These are phyloP conservation scores for Drosophila rufa DNA, from an alignment of 1,140 invertebrate genomes.

Conservation along the genomic window DNA sequence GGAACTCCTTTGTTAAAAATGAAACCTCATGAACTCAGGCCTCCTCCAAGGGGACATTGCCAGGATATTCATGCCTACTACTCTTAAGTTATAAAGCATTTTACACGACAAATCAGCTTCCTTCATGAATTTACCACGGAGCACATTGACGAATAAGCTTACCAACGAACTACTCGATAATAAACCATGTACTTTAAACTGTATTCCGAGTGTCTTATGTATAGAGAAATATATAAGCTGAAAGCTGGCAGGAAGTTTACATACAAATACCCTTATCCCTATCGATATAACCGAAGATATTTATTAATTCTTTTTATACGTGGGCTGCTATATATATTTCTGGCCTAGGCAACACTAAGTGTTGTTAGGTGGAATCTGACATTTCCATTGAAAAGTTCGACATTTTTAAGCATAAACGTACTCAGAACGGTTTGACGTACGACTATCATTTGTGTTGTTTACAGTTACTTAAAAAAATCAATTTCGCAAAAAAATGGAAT, in stretches of 20 bases:
- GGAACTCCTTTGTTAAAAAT: slow-evolving; percentile 9
- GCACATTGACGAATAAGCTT: slow-evolving; percentile 9
- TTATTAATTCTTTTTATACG: slow-evolving; percentile 21
- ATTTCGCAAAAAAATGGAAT: too few relatives aligned
- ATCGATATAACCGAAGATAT: slow-evolving; percentile 22
- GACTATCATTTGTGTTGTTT: too few relatives aligned
- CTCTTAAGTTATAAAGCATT: slow-evolving; percentile 43
- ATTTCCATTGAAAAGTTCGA: too few relatives aligned
- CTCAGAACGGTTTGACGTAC: too few relatives aligned
- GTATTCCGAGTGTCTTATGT: slow-evolving; percentile 63
- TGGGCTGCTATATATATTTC: too few relatives aligned
- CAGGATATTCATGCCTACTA: slow-evolving; percentile 28
- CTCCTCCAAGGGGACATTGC: slow-evolving; percentile 11
- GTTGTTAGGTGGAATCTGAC: too few relatives aligned
- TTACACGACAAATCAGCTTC: slow-evolving; percentile 32
- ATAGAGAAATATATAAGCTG: slow-evolving; percentile 27
- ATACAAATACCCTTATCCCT: slow-evolving; percentile 11
- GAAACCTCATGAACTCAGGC: slow-evolving; percentile 34
- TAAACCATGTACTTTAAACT: slow-evolving; percentile 58
- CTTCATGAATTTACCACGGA: slow-evolving; percentile 40
- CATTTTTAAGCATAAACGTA: too few relatives aligned
- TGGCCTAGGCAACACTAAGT: too few relatives aligned
- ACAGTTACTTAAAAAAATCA: too few relatives aligned
- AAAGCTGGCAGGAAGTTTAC: slow-evolving; percentile 33
- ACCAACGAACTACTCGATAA: slow-evolving; percentile 24